Percentiles rank a stretch among this genome's conserved stretches.
phyloP scores from a whole-genome alignment of 2,888 invertebrate species.

The Marronus borbonicus region DNA sequence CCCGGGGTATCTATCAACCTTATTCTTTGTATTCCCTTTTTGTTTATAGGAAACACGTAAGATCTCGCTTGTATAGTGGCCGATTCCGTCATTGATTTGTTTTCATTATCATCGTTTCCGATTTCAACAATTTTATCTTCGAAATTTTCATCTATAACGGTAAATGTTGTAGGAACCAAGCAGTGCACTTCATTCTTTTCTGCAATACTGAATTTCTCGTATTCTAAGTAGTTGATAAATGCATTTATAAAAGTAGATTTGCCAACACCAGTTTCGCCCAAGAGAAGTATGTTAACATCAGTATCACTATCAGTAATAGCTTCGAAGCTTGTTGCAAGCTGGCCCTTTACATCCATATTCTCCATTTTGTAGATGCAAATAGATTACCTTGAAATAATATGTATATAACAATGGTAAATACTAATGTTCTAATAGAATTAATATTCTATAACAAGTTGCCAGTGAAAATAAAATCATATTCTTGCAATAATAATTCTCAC shows the following conservation, averaged over 20 bases:
- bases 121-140: conserved; percentile 55
- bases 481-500: no score
- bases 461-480: no score
- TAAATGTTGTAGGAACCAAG: conserved; percentile 62
- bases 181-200: conserved; percentile 56
- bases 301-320: conserved; percentile 47
- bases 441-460: no score
- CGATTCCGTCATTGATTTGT: conserved; percentile 52
- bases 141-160: conserved; percentile 59
- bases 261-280: conserved; percentile 66
- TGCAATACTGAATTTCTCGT: conserved; percentile 58
- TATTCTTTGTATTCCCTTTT: conserved; percentile 55
- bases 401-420: no score
- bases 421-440: no score
- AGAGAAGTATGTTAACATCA: conserved; percentile 64
- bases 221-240: conserved; percentile 63
- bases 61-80: conserved; percentile 72
- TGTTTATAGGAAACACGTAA: conserved; percentile 73
- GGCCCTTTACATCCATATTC: neutral
- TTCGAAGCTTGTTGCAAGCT: conserved; percentile 13
- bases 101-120: conserved; percentile 58
- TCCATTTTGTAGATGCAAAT: neutral
- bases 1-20: conserved; percentile 67
- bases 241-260: conserved; percentile 67
- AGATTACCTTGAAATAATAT: neutral